Evolutionary conservation across 2,113 vertebrate species (phyloP).

Genomic region (Gambusia holbrooki): DNA sequence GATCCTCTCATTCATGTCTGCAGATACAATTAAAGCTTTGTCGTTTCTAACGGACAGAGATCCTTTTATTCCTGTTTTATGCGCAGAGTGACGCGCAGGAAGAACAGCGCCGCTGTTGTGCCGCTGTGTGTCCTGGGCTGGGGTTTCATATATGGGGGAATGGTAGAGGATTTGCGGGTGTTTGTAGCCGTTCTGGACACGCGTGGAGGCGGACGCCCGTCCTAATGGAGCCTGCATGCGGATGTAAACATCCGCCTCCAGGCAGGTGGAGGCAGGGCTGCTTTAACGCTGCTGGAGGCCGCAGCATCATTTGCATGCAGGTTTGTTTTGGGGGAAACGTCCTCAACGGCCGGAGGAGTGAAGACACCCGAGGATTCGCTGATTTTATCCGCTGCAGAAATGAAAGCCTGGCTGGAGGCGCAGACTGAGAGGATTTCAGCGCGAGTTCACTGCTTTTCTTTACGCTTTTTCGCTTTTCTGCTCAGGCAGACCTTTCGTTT

Average conservation of each 20-base stretch:
- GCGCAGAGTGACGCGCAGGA: not conserved
- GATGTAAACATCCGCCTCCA: not conserved
- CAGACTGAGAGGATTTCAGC: slow-evolving; percentile 11
- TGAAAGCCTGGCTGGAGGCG: not conserved
- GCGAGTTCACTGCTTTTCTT: slow-evolving; percentile 16
- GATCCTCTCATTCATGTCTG: not conserved
- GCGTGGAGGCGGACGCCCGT: slow-evolving; percentile 25
- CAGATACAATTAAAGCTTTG: slow-evolving; percentile 34
- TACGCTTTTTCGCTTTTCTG: accelerated
- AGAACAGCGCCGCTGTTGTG: slow-evolving; percentile 19
- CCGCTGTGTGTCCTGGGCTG: slow-evolving; percentile 4
- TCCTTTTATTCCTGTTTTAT: not conserved
- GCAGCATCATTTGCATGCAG: slow-evolving; percentile 40
- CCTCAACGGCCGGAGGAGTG: slow-evolving; percentile 18
- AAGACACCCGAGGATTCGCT: accelerated
- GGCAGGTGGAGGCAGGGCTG: not conserved
- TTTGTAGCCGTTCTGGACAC: slow-evolving; percentile 47
- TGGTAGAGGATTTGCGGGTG: not conserved
- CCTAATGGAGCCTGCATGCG: not conserved
- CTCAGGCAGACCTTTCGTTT: not conserved
- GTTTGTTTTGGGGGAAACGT: slow-evolving; percentile 58
- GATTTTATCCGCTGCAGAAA: not conserved
- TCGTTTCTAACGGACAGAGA: slow-evolving; percentile 1
- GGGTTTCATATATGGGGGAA: slow-evolving; percentile 6
- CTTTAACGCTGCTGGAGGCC: not conserved